Base-by-base conservation (phyloP, 2,888 invertebrate genomes). In the Amphipoea oculea region DNA sequence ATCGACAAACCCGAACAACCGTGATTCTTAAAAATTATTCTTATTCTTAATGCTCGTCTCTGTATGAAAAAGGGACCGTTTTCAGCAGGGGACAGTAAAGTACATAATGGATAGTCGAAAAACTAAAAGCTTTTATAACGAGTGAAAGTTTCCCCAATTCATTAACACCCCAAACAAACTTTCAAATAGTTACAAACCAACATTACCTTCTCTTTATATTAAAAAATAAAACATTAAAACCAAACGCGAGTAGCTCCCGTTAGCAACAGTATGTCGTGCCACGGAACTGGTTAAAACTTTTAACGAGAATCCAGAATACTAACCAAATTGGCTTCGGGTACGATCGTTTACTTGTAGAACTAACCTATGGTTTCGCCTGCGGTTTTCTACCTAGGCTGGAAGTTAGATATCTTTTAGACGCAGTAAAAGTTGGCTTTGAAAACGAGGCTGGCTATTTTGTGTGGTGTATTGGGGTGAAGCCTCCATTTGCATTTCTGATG, bases 261-360 rank as follows among this genome's bases (percentile, higher is more conserved):
- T 75, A 65, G 67, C 60, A 74, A 23, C 42, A 71, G 72, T 79
- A 71, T 69, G 84, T 83, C 73, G 71, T 76, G 73, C 40, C 20
- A 11, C 42, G 23, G 67, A 17, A 60, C 77, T 86, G 81, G 84
- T 86, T 84, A 81, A 88, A 89, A 89, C 36, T 89, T 89, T 89
- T 89, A 89, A 89, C 89, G 88, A 89, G 86, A 81, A 84, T 79
- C 79, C 79, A 75, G 76, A 79, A 79, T 79, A 73, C 70, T 66
- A 73, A 81, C 82, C 72, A 85, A 89, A 89, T 89, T 88, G 89
- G 83, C 85, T 88, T 78, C 78, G 74, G 76, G 82, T 83, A 85
- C 78, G 83, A 86, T 86, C 63, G 69, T 42, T 76, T 78, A 84
- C 75, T 78, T 73, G 73, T 83, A 63, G 65, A 70, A 63, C 68